These are phyloP conservation scores for Listronotus oregonensis DNA, from an alignment of 1,140 invertebrate species.

Conservation along the genomic window DNA sequence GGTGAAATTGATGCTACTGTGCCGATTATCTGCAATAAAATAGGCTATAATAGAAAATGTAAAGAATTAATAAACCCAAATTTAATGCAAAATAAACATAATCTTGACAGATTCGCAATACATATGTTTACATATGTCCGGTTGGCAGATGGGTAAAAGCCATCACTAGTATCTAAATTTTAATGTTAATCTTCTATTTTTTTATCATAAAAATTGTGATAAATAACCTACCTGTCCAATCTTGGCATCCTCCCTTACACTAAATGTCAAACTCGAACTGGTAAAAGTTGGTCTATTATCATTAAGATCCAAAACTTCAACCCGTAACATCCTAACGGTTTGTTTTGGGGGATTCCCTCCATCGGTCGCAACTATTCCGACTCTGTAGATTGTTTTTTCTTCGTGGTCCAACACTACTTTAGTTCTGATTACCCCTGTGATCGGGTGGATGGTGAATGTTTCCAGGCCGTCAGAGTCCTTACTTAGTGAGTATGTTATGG, in stretches of 20 bases:
- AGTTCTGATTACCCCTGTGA: slow-evolving; percentile 86
- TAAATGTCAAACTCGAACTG: slow-evolving; percentile 85
- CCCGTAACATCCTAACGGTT: slow-evolving; percentile 77
- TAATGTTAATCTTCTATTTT: too few relatives aligned
- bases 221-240: slow-evolving; percentile 32
- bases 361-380: slow-evolving; percentile 87
- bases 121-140: too few relatives aligned
- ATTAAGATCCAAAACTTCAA: slow-evolving; percentile 89
- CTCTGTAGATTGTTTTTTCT: slow-evolving; percentile 81
- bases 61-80: too few relatives aligned
- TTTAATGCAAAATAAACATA: too few relatives aligned
- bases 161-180: too few relatives aligned
- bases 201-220: too few relatives aligned
- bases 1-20: slow-evolving; percentile 76
- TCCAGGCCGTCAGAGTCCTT: slow-evolving; percentile 84
- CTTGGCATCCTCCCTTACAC: slow-evolving; percentile 63
- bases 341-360: slow-evolving; percentile 80
- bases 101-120: too few relatives aligned
- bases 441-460: slow-evolving; percentile 84
- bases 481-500: slow-evolving; percentile 84
- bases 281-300: slow-evolving; percentile 90
- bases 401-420: slow-evolving; percentile 88
- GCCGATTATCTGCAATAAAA: slow-evolving; percentile 64
- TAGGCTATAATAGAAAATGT: background rate
- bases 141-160: too few relatives aligned